Conservation (phyloP, 2,797 vertebrate genomes). For the Eulemur coronatus region DNA sequence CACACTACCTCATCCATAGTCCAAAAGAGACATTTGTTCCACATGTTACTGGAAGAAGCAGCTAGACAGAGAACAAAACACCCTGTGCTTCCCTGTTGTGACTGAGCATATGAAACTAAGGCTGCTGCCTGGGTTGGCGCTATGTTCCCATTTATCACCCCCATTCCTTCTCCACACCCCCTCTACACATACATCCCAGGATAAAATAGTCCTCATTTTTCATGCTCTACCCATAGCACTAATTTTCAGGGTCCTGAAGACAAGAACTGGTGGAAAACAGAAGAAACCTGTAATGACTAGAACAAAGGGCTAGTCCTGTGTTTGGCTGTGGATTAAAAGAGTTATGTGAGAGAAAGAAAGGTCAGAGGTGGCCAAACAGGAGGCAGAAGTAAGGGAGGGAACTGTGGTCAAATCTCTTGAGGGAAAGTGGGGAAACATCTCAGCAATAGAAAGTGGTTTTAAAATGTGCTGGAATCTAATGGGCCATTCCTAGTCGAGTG, state of each 20-base stretch:
- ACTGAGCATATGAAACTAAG: conserved; percentile 25
- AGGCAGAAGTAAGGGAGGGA: not conserved
- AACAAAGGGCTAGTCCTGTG: not conserved
- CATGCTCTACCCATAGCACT: not conserved
- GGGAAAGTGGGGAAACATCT: not conserved
- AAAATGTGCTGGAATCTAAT: not conserved
- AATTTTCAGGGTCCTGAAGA: not conserved
- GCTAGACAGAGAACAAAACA: conserved; percentile 69
- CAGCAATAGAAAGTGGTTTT: not conserved
- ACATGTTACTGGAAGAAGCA: conserved; percentile 77
- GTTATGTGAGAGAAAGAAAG: not conserved
- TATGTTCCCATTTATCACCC: not conserved
- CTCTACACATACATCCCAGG: not conserved
- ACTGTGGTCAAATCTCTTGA: not conserved
- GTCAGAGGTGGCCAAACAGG: not conserved
- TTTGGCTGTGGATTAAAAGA: not conserved
- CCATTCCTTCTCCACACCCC: not conserved
- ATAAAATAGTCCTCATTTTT: not conserved
- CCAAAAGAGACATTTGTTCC: conserved; percentile 84
- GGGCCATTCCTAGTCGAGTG: not conserved
- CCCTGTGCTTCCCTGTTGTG: not conserved
- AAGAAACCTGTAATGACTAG: not conserved
- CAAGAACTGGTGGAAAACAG: accelerated
- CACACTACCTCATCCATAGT: conserved; percentile 79
- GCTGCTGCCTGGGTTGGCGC: conserved; percentile 54